These are phyloP conservation scores for Archilochus colubris DNA, from an alignment of 2,113 vertebrate genomes.

Conservation along the genomic window DNA sequence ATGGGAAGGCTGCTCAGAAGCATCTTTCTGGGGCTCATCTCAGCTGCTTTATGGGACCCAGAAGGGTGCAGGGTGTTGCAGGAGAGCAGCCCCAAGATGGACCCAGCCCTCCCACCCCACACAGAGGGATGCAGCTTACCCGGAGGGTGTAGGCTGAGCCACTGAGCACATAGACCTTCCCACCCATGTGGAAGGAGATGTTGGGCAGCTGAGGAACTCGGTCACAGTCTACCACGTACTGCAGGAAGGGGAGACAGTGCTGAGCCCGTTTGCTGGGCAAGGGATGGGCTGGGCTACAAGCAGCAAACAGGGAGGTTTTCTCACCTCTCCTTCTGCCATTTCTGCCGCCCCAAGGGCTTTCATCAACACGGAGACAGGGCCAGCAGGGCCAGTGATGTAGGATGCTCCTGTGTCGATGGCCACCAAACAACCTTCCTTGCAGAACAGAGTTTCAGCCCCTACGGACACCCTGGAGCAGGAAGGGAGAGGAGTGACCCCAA, in stretches of 20 bases:
- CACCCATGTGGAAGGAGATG: conserved; percentile 90
- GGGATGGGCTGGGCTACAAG: accelerated
- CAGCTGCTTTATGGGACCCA: not conserved
- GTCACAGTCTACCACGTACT: conserved; percentile 91
- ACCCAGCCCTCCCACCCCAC: accelerated
- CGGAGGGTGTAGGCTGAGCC: conserved; percentile 86
- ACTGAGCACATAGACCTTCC: conserved; percentile 80
- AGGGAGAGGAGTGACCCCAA: not conserved
- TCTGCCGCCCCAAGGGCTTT: conserved; percentile 85
- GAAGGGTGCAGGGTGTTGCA: not conserved
- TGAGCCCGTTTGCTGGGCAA: not conserved
- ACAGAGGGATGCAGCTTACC: conserved; percentile 70
- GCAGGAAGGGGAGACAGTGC: not conserved
- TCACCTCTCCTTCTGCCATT: conserved; percentile 84
- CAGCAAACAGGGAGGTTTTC: not conserved
- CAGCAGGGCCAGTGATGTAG: conserved; percentile 90
- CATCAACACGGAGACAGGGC: conserved; percentile 85
- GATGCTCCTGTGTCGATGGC: conserved; percentile 92
- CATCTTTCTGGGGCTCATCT: accelerated
- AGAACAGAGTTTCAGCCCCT: conserved; percentile 83
- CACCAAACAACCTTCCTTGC: conserved; percentile 85
- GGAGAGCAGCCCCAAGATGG: not conserved
- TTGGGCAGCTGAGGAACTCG: conserved; percentile 85
- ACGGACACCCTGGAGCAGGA: conserved; percentile 83
- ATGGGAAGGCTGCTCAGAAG: accelerated